Evolutionary conservation across 1,140 invertebrate genomes (phyloP).

Genomic region (Eupeodes corollae): DNA sequence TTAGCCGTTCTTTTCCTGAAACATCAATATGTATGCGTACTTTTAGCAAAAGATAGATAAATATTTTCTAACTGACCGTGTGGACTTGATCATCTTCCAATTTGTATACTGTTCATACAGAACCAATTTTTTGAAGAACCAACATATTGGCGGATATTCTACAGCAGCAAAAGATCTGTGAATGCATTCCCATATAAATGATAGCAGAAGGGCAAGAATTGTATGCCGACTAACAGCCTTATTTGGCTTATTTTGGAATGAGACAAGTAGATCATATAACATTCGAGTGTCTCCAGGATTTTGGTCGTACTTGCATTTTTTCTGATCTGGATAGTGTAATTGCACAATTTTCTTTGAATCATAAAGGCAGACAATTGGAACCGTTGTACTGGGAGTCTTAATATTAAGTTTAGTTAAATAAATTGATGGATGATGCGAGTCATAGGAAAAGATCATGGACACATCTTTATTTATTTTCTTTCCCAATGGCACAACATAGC

Average conservation of each 20-base stretch:
- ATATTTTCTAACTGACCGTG: slow-evolving; percentile 2
- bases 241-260: background rate
- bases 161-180: background rate
- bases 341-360: slow-evolving; percentile 27
- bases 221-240: background rate
- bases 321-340: slow-evolving; percentile 8
- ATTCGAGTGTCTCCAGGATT: background rate
- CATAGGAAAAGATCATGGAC: slow-evolving; percentile 33
- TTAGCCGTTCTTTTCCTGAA: slow-evolving; percentile 12
- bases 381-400: slow-evolving; percentile 30
- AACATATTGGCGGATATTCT: background rate
- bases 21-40: background rate
- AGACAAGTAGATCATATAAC: background rate
- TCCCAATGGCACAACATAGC: slow-evolving; percentile 10
- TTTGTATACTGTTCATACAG: slow-evolving; percentile 7
- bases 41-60: background rate
- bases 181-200: background rate
- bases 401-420: slow-evolving; percentile 26
- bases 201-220: background rate
- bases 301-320: background rate
- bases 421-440: slow-evolving; percentile 34
- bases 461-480: slow-evolving; percentile 37
- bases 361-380: slow-evolving; percentile 37
- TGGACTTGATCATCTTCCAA: slow-evolving; percentile 5
- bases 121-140: slow-evolving; percentile 3